phyloP scores from a whole-genome alignment of 2,113 vertebrate genomes.

The Silurus meridionalis region DNA sequence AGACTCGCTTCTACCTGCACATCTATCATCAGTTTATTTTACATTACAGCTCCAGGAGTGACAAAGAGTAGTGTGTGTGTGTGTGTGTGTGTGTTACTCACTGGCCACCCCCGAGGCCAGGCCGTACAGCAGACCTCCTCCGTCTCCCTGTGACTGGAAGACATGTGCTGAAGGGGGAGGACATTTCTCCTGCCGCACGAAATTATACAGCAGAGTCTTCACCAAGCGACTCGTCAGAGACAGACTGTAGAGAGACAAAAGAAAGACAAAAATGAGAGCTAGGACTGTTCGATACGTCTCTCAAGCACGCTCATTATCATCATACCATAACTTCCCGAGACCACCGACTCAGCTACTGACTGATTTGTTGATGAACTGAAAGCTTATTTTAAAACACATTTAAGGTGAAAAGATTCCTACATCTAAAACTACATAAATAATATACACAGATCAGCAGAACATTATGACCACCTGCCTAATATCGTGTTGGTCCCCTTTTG shows the following conservation, averaged over 20 bases:
- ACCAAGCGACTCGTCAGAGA: constrained; percentile 92
- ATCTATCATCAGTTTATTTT: background rate
- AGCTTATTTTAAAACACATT: no score
- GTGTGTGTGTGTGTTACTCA: constrained; percentile 70
- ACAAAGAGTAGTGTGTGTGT: background rate
- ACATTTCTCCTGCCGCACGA: constrained; percentile 95
- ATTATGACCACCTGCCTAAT: no score
- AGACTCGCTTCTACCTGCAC: background rate
- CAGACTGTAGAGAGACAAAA: constrained; percentile 73
- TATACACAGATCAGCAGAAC: no score
- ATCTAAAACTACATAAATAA: no score
- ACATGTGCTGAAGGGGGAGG: constrained; percentile 83
- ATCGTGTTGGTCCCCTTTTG: no score
- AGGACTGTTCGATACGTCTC: background rate
- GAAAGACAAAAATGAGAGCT: background rate
- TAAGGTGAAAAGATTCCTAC: no score
- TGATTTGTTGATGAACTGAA: no score
- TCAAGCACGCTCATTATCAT: background rate
- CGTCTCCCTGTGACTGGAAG: constrained; percentile 83
- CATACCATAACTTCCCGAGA: no score
- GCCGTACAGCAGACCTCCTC: constrained; percentile 89
- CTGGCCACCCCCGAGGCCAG: constrained; percentile 96
- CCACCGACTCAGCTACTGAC: no score
- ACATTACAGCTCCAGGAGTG: constrained; percentile 3
- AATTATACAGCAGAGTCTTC: constrained; percentile 97